Conservation (phyloP, 2,888 invertebrate genomes). For the Cristatella mucedo region DNA sequence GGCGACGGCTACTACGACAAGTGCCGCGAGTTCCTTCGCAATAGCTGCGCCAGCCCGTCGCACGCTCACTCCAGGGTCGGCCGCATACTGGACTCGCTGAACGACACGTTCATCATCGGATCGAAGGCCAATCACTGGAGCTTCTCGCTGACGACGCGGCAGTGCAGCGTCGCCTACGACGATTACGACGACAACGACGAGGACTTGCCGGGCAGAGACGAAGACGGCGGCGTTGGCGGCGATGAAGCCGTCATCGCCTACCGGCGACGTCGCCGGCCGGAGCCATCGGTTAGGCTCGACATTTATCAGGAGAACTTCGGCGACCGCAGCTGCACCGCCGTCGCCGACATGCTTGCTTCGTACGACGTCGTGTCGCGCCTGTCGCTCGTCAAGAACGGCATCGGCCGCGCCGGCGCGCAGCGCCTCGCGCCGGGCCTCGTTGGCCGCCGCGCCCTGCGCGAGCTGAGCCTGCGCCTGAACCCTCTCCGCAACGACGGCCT, state of each 20-base stretch:
- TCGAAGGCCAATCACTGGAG: slow-evolving; percentile 8
- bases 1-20: slow-evolving; percentile 7
- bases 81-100: slow-evolving; percentile 3
- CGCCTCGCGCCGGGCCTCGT: neutral
- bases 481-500: slow-evolving; percentile 3
- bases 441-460: slow-evolving; percentile 4
- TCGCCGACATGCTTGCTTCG: slow-evolving; percentile 1
- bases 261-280: too few species aligned
- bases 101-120: slow-evolving; percentile 7
- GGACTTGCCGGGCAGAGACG: too few species aligned
- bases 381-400: slow-evolving; percentile 3
- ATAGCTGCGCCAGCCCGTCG: too few species aligned
- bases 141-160: slow-evolving; percentile 4
- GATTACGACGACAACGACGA: slow-evolving; percentile 1
- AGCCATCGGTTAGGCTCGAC: slow-evolving; percentile 1
- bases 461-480: slow-evolving; percentile 5
- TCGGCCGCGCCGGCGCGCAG: neutral
- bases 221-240: too few species aligned
- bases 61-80: slow-evolving; percentile 3
- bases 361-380: slow-evolving; percentile 6
- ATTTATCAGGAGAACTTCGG: slow-evolving; percentile 8
- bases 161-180: slow-evolving; percentile 5
- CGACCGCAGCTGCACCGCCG: slow-evolving; percentile 3
- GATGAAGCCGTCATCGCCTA: too few species aligned
- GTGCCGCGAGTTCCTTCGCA: neutral